Base-by-base conservation (phyloP, 2,113 vertebrate species). In the Menura novaehollandiae region DNA sequence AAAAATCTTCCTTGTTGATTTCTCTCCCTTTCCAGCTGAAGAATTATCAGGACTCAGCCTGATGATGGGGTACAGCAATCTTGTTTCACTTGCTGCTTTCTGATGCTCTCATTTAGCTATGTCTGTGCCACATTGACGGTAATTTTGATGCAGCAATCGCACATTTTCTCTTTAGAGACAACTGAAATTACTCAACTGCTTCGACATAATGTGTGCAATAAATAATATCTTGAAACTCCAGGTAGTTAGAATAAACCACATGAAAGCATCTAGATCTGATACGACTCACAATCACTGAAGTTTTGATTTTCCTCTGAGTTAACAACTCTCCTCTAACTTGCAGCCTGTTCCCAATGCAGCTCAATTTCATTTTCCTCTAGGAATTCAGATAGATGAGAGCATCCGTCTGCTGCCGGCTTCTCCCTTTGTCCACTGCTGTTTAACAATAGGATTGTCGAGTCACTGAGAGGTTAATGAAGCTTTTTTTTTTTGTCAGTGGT, bases 391-490 rank as follows among this genome's bases (percentile, higher is more conserved):
- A 55, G 78, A 71, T 17, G 47, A 75, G 81, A 87, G 69, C 68
- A 56, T 94, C 75, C 0, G 2, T 81, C 44, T 87, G 55, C 91
- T 94, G 53, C 84, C 1, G 3, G n/a, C 85, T 75, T 69, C 81
- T 93, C 66, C 62, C 82, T 81, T 94, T 90, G 89, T 69, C 82
- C 51, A 5, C 8, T 71, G 41, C 76, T 44, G 33, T 28, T 69
- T 35, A 87, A 97, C 93, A 96, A 76, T 90, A 11, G 96, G 43
- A 89, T 91, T 4, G 46, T 89, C 7, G 90, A 96, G 84, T 96
- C 91, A 85, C 88, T 0, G 33, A 81, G 88, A 97, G 96, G 92
- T 97, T 97, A 97, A 97, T 0, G 20, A 97, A 95, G 83, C 56
- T 37, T 74, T 44, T 87, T 89, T 55, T 51, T 85, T 20, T 67